phyloP scores from a whole-genome alignment of 1,140 invertebrate genomes.

The Plodia interpunctella region DNA sequence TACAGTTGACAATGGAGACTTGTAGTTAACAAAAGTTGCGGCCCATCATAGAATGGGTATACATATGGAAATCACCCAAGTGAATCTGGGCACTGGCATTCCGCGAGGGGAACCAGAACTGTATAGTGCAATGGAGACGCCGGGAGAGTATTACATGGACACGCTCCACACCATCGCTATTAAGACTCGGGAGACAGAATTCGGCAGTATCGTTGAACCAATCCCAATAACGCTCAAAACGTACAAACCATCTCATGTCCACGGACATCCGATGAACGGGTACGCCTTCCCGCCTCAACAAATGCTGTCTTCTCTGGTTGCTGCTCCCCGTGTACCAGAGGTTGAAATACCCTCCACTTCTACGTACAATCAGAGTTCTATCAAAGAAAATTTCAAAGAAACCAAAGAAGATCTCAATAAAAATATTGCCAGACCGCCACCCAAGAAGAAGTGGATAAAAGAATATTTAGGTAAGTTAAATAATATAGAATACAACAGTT shows the following conservation, averaged over 20 bases:
- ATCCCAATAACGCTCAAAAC: constrained; percentile 60
- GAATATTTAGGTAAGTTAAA: constrained; percentile 79
- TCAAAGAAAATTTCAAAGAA: constrained; percentile 38
- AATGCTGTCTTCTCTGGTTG: constrained; percentile 33
- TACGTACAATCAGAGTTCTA: constrained; percentile 27
- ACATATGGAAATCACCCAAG: constrained; percentile 64
- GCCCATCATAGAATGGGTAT: constrained; percentile 64
- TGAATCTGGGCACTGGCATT: constrained; percentile 55
- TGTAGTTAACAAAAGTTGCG: constrained; percentile 39
- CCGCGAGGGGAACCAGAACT: constrained; percentile 40
- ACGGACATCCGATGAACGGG: constrained; percentile 33
- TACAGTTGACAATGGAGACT: constrained; percentile 35
- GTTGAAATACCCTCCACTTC: constrained; percentile 35
- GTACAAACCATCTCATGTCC: constrained; percentile 45
- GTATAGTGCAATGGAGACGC: constrained; percentile 52
- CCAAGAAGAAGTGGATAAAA: constrained; percentile 86
- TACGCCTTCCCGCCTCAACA: constrained; percentile 40
- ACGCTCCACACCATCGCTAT: constrained; percentile 61
- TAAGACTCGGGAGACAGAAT: constrained; percentile 65
- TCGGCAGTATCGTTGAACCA: constrained; percentile 62
- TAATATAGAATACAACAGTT: not conserved
- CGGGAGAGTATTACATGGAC: constrained; percentile 50
- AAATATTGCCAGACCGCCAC: constrained; percentile 74
- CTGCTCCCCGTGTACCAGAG: constrained; percentile 32
- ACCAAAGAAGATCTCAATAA: constrained; percentile 8